phyloP scores from a whole-genome alignment of 2,113 vertebrate species.

The Sturnus vulgaris region DNA sequence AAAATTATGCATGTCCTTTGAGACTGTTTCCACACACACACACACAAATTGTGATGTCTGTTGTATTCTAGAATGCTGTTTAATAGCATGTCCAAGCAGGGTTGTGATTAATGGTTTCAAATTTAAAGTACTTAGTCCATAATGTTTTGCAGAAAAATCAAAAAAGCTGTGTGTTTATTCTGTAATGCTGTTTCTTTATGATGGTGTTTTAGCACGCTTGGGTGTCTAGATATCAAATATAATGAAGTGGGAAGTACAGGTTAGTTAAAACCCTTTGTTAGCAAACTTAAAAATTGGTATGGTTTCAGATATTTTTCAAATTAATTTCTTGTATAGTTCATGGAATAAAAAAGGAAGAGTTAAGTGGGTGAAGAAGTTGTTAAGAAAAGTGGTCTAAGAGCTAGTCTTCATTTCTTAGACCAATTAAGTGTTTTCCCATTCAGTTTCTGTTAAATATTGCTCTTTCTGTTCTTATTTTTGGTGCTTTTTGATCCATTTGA shows the following conservation, averaged over 20 bases:
- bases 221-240: not conserved
- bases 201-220: not conserved
- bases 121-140: not conserved
- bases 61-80: not conserved
- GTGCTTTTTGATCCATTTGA: not conserved
- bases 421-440: not conserved
- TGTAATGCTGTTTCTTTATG: not conserved
- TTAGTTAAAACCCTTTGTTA: not conserved
- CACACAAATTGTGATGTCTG: not conserved
- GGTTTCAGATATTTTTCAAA: not conserved
- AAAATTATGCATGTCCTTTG: not conserved
- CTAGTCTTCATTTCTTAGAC: not conserved
- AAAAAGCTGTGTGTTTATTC: not conserved
- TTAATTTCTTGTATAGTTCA: not conserved
- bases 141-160: not conserved
- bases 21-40: not conserved
- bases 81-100: not conserved
- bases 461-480: not conserved
- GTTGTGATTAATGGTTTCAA: not conserved
- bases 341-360: not conserved
- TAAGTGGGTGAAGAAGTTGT: not conserved
- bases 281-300: not conserved
- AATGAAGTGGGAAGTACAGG: not conserved
- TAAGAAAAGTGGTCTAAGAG: not conserved
- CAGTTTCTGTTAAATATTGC: not conserved